These are phyloP conservation scores for Elaphurus davidianus DNA, from an alignment of 2,113 vertebrate species.

Conservation along the genomic window DNA sequence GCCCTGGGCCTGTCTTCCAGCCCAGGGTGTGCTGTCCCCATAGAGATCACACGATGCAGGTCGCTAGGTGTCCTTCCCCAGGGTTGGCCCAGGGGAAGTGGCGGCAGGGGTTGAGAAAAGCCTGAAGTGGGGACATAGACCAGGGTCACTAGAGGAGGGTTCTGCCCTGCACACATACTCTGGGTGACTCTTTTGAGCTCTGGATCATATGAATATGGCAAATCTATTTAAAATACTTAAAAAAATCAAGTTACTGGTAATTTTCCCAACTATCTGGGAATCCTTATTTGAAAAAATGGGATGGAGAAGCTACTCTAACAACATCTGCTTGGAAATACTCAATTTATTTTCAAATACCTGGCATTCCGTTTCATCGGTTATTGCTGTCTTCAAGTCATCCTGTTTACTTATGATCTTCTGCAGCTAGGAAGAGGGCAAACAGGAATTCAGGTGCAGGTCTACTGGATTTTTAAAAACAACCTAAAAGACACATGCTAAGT, in stretches of 20 bases:
- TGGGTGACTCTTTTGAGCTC: background rate
- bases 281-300: background rate
- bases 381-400: conserved; percentile 80
- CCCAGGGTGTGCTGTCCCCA: background rate
- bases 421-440: conserved; percentile 83
- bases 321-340: background rate
- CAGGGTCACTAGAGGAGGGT: background rate
- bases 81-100: background rate
- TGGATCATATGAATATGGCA: background rate
- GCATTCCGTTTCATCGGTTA: conserved; percentile 33
- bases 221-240: background rate
- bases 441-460: conserved; percentile 34
- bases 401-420: conserved; percentile 93
- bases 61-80: background rate
- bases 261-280: background rate
- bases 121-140: background rate
- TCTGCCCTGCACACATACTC: background rate
- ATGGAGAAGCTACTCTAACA: background rate
- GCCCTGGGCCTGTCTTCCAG: background rate
- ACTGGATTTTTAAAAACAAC: conserved; percentile 20
- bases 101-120: background rate
- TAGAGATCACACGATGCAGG: background rate
- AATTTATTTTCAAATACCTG: conserved; percentile 75
- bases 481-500: background rate
- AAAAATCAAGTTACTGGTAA: background rate